Conservation (phyloP, 2,888 invertebrate genomes). For the Diloba caeruleocephala region DNA sequence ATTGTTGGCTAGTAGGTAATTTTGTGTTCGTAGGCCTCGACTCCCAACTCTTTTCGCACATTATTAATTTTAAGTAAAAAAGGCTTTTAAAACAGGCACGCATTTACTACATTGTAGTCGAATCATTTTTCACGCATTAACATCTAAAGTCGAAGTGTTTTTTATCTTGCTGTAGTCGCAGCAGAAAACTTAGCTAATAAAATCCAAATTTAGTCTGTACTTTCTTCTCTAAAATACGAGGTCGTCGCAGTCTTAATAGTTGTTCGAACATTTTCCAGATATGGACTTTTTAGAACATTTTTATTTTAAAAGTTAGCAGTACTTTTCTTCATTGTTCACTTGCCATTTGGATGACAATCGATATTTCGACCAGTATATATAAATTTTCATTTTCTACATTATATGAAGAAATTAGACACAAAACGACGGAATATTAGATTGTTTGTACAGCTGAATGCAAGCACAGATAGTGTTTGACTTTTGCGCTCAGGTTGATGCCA, state of each 20-base stretch:
- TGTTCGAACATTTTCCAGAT: slow-evolving; percentile 59
- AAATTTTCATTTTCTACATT: slow-evolving; percentile 5
- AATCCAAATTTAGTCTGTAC: slow-evolving; percentile 67
- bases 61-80: too few species aligned
- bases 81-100: too few species aligned
- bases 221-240: slow-evolving; percentile 63
- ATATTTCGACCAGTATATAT: slow-evolving; percentile 9
- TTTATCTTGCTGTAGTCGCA: slow-evolving; percentile 23
- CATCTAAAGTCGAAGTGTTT: slow-evolving; percentile 5
- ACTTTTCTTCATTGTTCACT: slow-evolving; percentile 34
- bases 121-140: too few species aligned
- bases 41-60: too few species aligned
- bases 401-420: not conserved
- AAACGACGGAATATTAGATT: not conserved
- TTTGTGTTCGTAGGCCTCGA: too few species aligned
- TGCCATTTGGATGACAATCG: slow-evolving; percentile 19
- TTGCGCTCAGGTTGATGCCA: slow-evolving; percentile 56
- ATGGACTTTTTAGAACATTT: slow-evolving; percentile 58
- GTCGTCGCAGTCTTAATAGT: slow-evolving; percentile 61
- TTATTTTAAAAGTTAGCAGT: slow-evolving; percentile 59
- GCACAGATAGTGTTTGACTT: slow-evolving; percentile 23
- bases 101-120: too few species aligned
- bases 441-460: slow-evolving; percentile 3
- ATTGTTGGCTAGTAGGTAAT: too few species aligned
- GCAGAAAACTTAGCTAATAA: slow-evolving; percentile 66